Evolutionary conservation across 2,888 invertebrate species (phyloP), one percentile per base, ranked within the genome.

Genomic region (Meghimatium bilineatum): DNA sequence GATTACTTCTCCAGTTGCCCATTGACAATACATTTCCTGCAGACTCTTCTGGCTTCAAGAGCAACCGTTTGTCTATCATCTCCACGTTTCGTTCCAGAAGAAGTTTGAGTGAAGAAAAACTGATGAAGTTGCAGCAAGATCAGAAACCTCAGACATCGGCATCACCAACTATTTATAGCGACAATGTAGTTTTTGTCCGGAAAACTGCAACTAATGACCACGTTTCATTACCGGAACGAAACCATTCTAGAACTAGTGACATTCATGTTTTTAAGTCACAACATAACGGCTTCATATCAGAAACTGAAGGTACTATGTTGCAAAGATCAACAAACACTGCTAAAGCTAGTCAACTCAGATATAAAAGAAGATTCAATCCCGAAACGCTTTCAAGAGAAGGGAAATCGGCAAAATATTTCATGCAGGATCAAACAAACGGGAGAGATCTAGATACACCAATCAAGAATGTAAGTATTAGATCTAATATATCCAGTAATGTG

Each of bases 1-100:
- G 90, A 67, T 87, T 91, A 49, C 86, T 90, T 29, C 86, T 90
- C 38, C 90, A 91, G 78, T 85, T 91, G 14, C 91, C 91, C 17
- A 89, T 87, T 8, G 89, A 89, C 71, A 87, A 89, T 10, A 87
- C 89, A 2, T 83, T 90, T 80, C 90, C 91, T 17, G 88, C 90
- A 52, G 84, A 86, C 34, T 63, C 56, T 60, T 23, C 60, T 32
- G 5, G 29, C 5, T 12, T 17, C 12, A 49, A 71, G 34, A 29
- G 44, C 38, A 52, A 63, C 60, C 44, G 69, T 6, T 26, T 78
- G 10, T 56, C 80, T 10, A 29, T 20, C 26, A 1, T 63, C 12
- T 38, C 74, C 10, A 32, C 36, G 12, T 75, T 80, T 56, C 63
- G 76, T 2, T 80, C 80, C 32, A 52, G 83, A 49, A 72, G 84